Base-by-base conservation (phyloP, 2,113 vertebrate species). In the Tauraco erythrolophus region DNA sequence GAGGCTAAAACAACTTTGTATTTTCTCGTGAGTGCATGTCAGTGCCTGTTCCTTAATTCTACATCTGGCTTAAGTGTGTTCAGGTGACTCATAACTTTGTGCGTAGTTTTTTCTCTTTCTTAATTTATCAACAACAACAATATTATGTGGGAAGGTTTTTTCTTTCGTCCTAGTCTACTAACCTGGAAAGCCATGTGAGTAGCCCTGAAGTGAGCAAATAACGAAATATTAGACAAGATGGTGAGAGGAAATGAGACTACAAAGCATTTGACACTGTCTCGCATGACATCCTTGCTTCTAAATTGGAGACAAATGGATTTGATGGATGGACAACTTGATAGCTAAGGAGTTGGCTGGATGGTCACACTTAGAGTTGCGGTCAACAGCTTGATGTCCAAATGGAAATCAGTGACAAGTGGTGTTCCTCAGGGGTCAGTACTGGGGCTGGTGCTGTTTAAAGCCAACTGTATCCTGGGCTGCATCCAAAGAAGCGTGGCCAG, bases 1-100 rank as follows among this genome's bases (percentile, higher is more conserved):
- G 69, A 93, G 84, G 84, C 91, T 94, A 85, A 84, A 95, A 77
- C 51, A 93, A 92, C 93, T 93, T 89, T 62, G 75, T 95, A 41
- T 96, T 96, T 90, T 94, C n/a, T 65, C 12, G 2, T 30, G 68
- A 77, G 56, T 95, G 61, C 76, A 14, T 81, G 93, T 89, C 72
- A 57, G 92, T 58, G 84, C 93, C 84, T 92, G 92, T 69, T 94
- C 62, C 70, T 86, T 92, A 92, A 76, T 80, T 89, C 80, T 64
- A 48, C 89, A 84, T 71, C 81, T 96, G 94, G 91, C 33, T 72
- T 62, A 65, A 84, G 33, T 72, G 79, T 83, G 48, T 85, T 88
- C 72, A 95, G 82, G 88, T 83, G 84, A 94, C 51, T 96, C 95
- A 74, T 77, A 87, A 46, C 57, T 78, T 78, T 33, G 30, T 54